Conservation (phyloP, 30 jellyfish, hydroid and myxozoan genomes). For the Phacellophora camtschatica region DNA sequence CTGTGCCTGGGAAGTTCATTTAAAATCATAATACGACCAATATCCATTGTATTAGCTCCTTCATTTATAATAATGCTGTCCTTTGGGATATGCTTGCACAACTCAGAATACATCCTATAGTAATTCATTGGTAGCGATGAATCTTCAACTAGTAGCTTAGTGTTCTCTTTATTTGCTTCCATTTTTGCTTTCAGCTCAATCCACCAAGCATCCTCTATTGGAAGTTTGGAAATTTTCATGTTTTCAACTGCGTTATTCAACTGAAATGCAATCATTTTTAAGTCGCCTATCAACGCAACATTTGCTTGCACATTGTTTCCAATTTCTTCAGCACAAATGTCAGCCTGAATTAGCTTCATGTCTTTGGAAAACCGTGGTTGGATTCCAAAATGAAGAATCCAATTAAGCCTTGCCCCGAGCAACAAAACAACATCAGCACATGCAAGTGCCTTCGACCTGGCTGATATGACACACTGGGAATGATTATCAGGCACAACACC, state of each 20-base stretch:
- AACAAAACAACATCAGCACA: slow-evolving; percentile 75
- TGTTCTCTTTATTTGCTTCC: slow-evolving; percentile 33
- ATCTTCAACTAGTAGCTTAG: slow-evolving; percentile 1
- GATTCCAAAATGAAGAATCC: slow-evolving; percentile 85
- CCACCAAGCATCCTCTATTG: slow-evolving; percentile 40
- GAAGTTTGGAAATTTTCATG: neutral
- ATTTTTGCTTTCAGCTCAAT: slow-evolving; percentile 43
- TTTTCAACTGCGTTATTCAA: slow-evolving; percentile 8
- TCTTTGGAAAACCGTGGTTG: slow-evolving; percentile 67
- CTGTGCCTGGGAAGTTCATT: slow-evolving; percentile 72
- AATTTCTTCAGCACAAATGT: slow-evolving; percentile 70
- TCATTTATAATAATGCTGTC: slow-evolving; percentile 76
- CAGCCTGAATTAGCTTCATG: slow-evolving; percentile 70
- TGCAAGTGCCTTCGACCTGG: slow-evolving; percentile 77
- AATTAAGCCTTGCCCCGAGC: slow-evolving; percentile 78
- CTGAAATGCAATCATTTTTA: slow-evolving; percentile 44
- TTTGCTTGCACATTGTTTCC: slow-evolving; percentile 58
- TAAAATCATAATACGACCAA: slow-evolving; percentile 81
- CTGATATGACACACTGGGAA: slow-evolving; percentile 80
- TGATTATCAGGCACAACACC: slow-evolving; percentile 82
- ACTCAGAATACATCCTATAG: slow-evolving; percentile 74
- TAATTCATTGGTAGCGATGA: slow-evolving; percentile 70
- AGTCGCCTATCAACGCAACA: slow-evolving; percentile 68
- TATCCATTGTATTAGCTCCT: slow-evolving; percentile 93
- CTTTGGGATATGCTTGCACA: slow-evolving; percentile 60